Conservation (phyloP, 2,888 invertebrate species). For the Lypha dubia region DNA sequence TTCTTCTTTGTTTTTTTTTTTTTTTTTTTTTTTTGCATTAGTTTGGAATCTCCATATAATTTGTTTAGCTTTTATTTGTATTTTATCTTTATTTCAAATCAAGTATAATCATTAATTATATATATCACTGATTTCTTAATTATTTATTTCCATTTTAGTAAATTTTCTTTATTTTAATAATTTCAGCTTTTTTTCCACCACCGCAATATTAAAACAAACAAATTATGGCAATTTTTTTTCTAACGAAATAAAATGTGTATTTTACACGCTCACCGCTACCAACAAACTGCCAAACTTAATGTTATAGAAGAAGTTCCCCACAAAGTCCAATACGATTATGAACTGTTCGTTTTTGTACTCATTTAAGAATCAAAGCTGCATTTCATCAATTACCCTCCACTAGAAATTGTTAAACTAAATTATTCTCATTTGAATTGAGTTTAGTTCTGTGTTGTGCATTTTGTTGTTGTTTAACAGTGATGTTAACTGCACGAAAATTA, state of each 20-base stretch:
- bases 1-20: background rate
- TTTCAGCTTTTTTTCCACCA: conserved; percentile 51
- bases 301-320: conserved; percentile 35
- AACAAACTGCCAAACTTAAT: conserved; percentile 59
- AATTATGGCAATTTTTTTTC: conserved; percentile 26
- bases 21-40: background rate
- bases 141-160: conserved; percentile 15
- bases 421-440: conserved; percentile 56
- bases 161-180: conserved; percentile 53
- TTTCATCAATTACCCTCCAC: conserved; percentile 40
- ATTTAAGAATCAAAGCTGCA: conserved; percentile 37
- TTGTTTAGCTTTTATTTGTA: background rate
- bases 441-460: conserved; percentile 1
- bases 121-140: background rate
- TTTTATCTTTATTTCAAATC: background rate
- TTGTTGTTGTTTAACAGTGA: conserved; percentile 14
- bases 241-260: conserved; percentile 57
- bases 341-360: conserved; percentile 26
- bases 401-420: conserved; percentile 16
- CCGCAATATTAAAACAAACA: conserved; percentile 58
- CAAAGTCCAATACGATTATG: conserved; percentile 63
- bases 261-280: conserved; percentile 67
- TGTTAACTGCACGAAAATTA: background rate
- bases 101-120: background rate
- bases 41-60: background rate